Evolutionary conservation across 2,797 vertebrate genomes (phyloP).

Genomic region (Muscicapa striata): DNA sequence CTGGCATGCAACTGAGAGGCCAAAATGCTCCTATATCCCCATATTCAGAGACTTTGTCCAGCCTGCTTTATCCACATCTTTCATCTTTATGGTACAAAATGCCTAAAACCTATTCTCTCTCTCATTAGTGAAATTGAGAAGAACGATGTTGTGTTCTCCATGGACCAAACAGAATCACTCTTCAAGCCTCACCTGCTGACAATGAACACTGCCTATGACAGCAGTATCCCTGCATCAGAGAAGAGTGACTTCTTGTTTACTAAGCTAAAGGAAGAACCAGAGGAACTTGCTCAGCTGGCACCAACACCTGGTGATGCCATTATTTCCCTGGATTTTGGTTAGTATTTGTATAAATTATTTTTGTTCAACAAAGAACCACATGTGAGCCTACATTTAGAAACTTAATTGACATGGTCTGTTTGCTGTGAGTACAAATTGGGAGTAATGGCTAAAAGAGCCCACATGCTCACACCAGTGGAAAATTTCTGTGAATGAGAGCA

Average conservation of each 20-base stretch:
- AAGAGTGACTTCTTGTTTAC: constrained; percentile 84
- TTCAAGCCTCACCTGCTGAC: constrained; percentile 85
- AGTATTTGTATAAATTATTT: constrained; percentile 57
- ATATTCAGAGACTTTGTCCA: background rate
- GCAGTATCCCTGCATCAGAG: constrained; percentile 64
- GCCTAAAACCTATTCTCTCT: constrained; percentile 36
- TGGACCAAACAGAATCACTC: constrained; percentile 94
- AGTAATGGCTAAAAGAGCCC: background rate
- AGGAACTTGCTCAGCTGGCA: constrained; percentile 92
- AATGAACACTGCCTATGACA: constrained; percentile 83
- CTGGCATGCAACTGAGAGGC: background rate
- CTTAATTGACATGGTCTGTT: background rate
- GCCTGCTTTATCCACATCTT: background rate
- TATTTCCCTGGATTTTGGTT: constrained; percentile 92
- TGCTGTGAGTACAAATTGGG: background rate
- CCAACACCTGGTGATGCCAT: constrained; percentile 92
- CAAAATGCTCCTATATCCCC: background rate
- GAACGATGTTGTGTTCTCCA: constrained; percentile 88
- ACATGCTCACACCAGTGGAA: constrained; percentile 30
- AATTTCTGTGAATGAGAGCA: constrained; percentile 55
- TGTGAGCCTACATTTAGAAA: constrained; percentile 19
- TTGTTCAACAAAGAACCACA: constrained; percentile 1
- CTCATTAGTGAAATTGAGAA: constrained; percentile 90
- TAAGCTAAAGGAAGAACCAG: constrained; percentile 94
- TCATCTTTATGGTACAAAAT: background rate